Conservation (phyloP, 2,888 invertebrate species). For the Meghimatium bilineatum region DNA sequence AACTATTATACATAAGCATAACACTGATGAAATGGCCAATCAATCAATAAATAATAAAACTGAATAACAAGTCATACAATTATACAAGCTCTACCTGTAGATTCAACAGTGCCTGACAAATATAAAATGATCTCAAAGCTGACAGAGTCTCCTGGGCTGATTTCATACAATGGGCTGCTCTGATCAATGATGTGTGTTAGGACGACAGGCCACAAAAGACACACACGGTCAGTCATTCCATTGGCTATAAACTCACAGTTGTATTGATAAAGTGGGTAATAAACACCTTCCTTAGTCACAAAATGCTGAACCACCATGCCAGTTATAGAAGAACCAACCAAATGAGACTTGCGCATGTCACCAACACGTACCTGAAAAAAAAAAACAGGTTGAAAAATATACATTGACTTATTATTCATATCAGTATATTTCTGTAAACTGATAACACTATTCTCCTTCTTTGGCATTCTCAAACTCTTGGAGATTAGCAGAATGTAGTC, state of each 20-base stretch:
- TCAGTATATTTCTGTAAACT: no score
- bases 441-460: no score
- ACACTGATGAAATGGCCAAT: no score
- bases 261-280: conserved; percentile 94
- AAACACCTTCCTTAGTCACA: conserved; percentile 93
- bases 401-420: no score
- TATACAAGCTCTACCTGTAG: conserved; percentile 81
- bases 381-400: neutral
- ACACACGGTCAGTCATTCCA: conserved; percentile 92
- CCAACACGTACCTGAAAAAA: conserved; percentile 73
- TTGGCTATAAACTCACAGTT: conserved; percentile 93
- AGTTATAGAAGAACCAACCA: conserved; percentile 89
- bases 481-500: no score
- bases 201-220: conserved; percentile 98
- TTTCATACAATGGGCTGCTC: conserved; percentile 90
- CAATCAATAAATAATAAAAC: neutral
- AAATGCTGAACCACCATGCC: conserved; percentile 94
- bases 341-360: conserved; percentile 75
- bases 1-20: no score
- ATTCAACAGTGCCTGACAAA: conserved; percentile 92
- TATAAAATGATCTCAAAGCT: conserved; percentile 96
- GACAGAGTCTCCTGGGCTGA: conserved; percentile 92
- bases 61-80: neutral
- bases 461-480: no score
- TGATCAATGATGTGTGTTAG: conserved; percentile 95